Evolutionary conservation across 1,140 invertebrate genomes (phyloP).

Genomic region (Trachelipus rathkii): DNA sequence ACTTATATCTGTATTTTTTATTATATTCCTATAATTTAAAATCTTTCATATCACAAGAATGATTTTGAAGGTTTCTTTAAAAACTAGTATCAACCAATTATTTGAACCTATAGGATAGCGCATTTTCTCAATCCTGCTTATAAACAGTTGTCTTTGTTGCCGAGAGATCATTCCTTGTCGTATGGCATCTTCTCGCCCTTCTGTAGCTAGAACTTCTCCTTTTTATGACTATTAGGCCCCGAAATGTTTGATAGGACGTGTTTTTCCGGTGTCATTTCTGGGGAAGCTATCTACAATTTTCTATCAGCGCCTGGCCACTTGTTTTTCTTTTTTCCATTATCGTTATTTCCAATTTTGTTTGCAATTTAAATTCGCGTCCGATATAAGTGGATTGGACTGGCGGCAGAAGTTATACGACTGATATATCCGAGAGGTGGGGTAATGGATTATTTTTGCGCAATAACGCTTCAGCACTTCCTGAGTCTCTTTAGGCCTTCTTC

Average conservation of each 20-base stretch:
- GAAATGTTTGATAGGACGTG: too few relatives aligned
- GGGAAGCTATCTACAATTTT: neutral
- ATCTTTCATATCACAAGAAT: neutral
- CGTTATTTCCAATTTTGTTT: neutral
- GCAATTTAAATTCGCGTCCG: slow-evolving; percentile 1
- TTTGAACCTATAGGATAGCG: neutral
- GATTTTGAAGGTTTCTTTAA: neutral
- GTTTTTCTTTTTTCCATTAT: neutral
- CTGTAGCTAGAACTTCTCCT: neutral
- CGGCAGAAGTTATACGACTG: slow-evolving; percentile 17
- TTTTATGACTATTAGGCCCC: neutral
- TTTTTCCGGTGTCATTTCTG: too few relatives aligned
- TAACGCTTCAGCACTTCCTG: slow-evolving; percentile 44
- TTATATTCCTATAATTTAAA: neutral
- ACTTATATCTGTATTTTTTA: slow-evolving; percentile 11
- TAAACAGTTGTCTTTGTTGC: neutral
- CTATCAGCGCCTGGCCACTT: neutral
- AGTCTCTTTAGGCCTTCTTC: slow-evolving; percentile 46
- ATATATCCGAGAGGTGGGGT: slow-evolving; percentile 35
- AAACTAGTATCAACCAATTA: slow-evolving; percentile 13
- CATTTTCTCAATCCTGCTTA: neutral
- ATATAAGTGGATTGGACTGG: slow-evolving; percentile 25
- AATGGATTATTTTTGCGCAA: slow-evolving; percentile 35
- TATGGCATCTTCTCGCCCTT: neutral
- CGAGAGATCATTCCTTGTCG: neutral